Base-by-base conservation (phyloP, 1,140 invertebrate species). In the Drosophila kepulauana region DNA sequence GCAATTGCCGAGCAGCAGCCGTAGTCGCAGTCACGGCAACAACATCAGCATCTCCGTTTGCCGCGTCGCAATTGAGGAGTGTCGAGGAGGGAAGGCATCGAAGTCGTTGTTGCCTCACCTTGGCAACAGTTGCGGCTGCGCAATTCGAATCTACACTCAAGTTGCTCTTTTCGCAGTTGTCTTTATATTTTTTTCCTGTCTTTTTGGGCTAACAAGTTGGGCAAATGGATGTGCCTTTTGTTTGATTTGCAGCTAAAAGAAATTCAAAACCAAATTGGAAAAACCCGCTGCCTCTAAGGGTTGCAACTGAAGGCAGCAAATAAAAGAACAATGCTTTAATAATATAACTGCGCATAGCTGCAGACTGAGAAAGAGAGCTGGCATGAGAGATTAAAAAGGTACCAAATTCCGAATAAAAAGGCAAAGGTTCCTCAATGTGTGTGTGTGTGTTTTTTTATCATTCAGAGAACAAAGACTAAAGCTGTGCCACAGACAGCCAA, bases 371-470 rank as follows among this genome's bases (percentile, higher is more conserved):
- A 30, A 45, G 7, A 45, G 51, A 41, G 45, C 15, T 15, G 41
- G 6, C 30, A 33, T 33, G 35, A 48, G 46, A 89, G 86, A 89
- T 85, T 90, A 90, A 89, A 89, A 89, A 89, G 85, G 85, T 89
- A 89, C 85, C 86, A 79, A 85, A 89, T 89, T 89, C 85, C 85
- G 85, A 81, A 89, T 89, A 89, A 89, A 89, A 89, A 89, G 86
- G 86, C 74, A 79, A 85, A 89, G 75, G 78, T 78, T 82, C 75
- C 71, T 81, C 20, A 25, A 25, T 25, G 20, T 25, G 20, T 25
- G 20, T 25, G 20, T 25, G 69, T 78, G 74, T 87, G 3, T 54
- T 59, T 78, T 89, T 89, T 89, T 89, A 85, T 89, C 85, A 89
- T 89, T 90, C 89, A 89, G 90, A 79, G 81, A 90, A 90, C 78